A percentile compares a stretch with the other conserved stretches of the same genome.
phyloP scores from a whole-genome alignment of 2,113 vertebrate genomes.

The Siniperca chuatsi region DNA sequence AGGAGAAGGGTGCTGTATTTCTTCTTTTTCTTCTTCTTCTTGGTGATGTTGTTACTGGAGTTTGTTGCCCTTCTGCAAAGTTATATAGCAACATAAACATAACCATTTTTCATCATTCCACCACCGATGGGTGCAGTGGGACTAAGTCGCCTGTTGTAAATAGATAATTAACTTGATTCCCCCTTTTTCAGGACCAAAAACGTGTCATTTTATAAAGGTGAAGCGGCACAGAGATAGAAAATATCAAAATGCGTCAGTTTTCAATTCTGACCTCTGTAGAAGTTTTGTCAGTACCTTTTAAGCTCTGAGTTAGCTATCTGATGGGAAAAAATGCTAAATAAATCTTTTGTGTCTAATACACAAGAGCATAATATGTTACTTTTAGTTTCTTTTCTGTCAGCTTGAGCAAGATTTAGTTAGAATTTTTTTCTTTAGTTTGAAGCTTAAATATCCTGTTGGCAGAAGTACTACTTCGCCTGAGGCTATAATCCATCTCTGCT shows the following conservation, averaged over 20 bases:
- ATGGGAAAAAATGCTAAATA: neutral
- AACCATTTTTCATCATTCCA: constrained; percentile 20
- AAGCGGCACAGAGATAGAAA: neutral
- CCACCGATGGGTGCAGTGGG: constrained; percentile 9
- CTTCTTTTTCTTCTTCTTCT: neutral
- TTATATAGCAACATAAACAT: constrained; percentile 2
- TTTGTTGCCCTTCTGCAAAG: constrained; percentile 6
- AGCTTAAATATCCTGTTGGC: constrained; percentile 39
- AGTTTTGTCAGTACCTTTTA: neutral
- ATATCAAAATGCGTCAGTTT: neutral
- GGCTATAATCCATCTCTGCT: constrained; percentile 33
- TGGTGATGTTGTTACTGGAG: neutral
- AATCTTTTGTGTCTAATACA: neutral
- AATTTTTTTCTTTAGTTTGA: constrained; percentile 33
- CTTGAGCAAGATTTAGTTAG: neutral
- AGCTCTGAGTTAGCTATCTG: neutral
- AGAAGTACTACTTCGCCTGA: constrained; percentile 3
- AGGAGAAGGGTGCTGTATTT: neutral
- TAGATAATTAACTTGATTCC: constrained; percentile 25
- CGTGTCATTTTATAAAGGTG: neutral
- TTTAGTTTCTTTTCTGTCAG: neutral
- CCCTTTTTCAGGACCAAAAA: neutral
- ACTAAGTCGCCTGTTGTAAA: constrained; percentile 5
- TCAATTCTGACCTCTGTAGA: neutral
- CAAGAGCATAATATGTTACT: neutral